phyloP scores from a whole-genome alignment of 2,888 invertebrate species.

The Dynastes maya region DNA sequence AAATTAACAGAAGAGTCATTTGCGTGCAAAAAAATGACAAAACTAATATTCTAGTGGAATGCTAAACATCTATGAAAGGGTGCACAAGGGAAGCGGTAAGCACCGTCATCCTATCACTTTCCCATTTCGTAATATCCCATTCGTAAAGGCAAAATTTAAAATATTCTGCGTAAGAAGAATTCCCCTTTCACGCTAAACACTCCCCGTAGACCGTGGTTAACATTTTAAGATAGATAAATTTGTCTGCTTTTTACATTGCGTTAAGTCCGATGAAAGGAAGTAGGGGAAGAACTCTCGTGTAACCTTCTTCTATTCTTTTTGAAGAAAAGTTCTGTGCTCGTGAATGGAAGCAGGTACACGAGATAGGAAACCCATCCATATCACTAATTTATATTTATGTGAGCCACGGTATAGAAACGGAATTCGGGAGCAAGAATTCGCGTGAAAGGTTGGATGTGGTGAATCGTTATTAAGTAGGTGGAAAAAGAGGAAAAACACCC shows the following conservation, averaged over 20 bases:
- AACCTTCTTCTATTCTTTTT: background rate
- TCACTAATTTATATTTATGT: constrained; percentile 21
- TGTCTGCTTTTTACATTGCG: constrained; percentile 2
- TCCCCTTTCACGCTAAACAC: background rate
- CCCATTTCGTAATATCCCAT: background rate
- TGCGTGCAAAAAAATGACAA: too few relatives aligned
- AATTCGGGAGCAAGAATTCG: background rate
- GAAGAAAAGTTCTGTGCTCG: background rate
- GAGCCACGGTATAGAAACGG: background rate
- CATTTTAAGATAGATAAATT: constrained; percentile 6
- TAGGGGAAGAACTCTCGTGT: background rate
- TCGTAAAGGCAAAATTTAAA: background rate
- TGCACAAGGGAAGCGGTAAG: background rate
- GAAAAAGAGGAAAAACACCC: background rate
- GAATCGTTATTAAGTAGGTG: background rate
- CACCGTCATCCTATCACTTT: background rate
- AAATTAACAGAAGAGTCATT: too few relatives aligned
- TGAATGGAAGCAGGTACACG: too few relatives aligned
- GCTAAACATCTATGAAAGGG: too few relatives aligned
- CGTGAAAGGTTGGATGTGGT: background rate
- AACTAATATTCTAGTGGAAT: too few relatives aligned
- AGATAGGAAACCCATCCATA: background rate
- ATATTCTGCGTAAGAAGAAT: background rate
- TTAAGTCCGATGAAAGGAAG: background rate
- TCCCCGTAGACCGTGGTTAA: background rate